Evolutionary conservation across 2,113 vertebrate species (phyloP), one percentile per base, ranked within the genome.

Genomic region (Nannobrachium achirus): DNA sequence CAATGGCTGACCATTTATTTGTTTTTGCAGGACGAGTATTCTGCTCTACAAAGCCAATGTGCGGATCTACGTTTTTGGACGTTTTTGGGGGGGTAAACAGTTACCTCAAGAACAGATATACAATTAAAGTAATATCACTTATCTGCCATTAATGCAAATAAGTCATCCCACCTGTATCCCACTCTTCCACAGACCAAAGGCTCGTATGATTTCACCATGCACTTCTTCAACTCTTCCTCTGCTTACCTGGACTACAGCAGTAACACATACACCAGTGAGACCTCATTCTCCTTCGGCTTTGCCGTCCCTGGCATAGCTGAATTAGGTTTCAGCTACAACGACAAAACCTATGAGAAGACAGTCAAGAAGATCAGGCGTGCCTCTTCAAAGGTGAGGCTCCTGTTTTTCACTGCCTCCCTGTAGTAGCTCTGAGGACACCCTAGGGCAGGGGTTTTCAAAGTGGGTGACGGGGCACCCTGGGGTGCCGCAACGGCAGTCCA

Each of bases 141-240:
- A n/a, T n/a, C n/a, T n/a, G n/a, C n/a, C n/a, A n/a, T n/a, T n/a
- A 25, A 25, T 25, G 20, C 1, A 33, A 33, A 33, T 33, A 33
- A 33, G 25, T 33, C 25, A 33, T 4, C 25, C 25, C 25, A 33
- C n/a, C n/a, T n/a, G n/a, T n/a, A 8, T 10, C 15, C 1, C 41
- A 42, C 5, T 63, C 2, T 58, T 69, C 85, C 82, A 25, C 89
- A 98, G 97, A 96, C 94, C 45, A 94, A 89, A 93, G 94, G 95
- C 73, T 91, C 93, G 49, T 95, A 93, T 41, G 93, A 97, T 80
- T 97, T 97, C 81, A 84, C 59, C 0, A 20, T 95, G 69, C 76
- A 86, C 72, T 83, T 92, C 25, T 94, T 94, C 42, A 87, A 94
- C 0, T 93, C 96, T 0, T 98, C 95, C 74, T 88, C 89, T 15